Conservation (phyloP, 2,888 invertebrate species). For the Polyommatus icarus region DNA sequence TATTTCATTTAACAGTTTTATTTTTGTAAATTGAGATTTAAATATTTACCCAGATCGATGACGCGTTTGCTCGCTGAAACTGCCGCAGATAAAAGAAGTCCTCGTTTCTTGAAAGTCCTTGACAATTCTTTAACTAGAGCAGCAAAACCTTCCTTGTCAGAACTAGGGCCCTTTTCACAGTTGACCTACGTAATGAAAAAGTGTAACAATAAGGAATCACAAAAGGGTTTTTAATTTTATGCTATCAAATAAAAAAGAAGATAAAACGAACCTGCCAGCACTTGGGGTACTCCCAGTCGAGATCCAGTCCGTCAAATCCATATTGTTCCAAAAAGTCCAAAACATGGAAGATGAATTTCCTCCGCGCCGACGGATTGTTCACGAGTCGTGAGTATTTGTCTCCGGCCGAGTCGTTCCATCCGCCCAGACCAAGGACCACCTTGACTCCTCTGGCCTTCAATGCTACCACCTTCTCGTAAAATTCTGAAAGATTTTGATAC, state of each 20-base stretch:
- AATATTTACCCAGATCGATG: conserved; percentile 84
- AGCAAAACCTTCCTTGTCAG: conserved; percentile 90
- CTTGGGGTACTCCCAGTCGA: conserved; percentile 97
- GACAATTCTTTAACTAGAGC: conserved; percentile 87
- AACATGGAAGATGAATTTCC: conserved; percentile 87
- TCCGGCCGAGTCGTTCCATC: conserved; percentile 96
- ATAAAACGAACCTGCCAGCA: conserved; percentile 87
- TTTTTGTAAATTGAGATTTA: not conserved
- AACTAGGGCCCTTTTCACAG: conserved; percentile 89
- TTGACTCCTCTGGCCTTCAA: conserved; percentile 87
- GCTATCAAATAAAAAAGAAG: not conserved
- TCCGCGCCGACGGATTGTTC: conserved; percentile 85
- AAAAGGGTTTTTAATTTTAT: not conserved
- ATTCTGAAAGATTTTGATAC: conserved; percentile 79
- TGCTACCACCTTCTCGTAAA: conserved; percentile 91
- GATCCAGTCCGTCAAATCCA: conserved; percentile 93
- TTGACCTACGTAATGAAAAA: conserved; percentile 78
- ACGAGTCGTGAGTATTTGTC: conserved; percentile 93
- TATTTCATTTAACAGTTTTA: too few species aligned
- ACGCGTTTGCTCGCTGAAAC: conserved; percentile 92
- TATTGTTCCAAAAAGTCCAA: conserved; percentile 88
- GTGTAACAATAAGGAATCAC: conserved; percentile 34
- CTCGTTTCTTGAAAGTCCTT: conserved; percentile 84
- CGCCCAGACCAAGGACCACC: conserved; percentile 93
- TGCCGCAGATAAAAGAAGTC: conserved; percentile 88